A percentile compares a stretch with the other conserved stretches of the same genome.
Evolutionary conservation across 2,113 vertebrate species (phyloP).

Genomic region (Axis porcinus): DNA sequence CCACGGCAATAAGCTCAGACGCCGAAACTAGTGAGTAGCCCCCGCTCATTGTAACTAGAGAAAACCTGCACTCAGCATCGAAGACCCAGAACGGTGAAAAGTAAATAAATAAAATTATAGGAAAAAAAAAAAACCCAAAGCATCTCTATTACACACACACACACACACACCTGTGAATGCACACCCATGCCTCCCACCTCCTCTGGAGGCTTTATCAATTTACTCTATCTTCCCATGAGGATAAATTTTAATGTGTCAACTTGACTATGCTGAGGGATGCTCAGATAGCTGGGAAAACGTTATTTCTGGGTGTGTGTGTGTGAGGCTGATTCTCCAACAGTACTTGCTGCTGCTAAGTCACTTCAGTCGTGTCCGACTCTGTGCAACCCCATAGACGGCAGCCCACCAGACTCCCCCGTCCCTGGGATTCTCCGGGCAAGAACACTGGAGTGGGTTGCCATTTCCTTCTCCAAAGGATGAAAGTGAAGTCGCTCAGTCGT

Average conservation of each 20-base stretch:
- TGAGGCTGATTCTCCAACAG: neutral
- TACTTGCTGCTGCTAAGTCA: neutral
- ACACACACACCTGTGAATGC: neutral
- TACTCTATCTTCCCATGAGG: neutral
- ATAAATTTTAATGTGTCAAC: neutral
- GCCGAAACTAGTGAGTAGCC: neutral
- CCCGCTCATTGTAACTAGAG: neutral
- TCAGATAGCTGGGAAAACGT: neutral
- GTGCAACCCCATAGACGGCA: neutral
- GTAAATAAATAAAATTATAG: neutral
- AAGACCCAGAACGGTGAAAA: rapidly evolving
- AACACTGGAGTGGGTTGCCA: neutral
- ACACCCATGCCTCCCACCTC: neutral
- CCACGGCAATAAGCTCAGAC: neutral
- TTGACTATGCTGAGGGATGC: neutral
- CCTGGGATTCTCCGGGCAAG: neutral
- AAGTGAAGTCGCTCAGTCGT: rapidly evolving
- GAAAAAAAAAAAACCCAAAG: neutral
- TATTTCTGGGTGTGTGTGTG: neutral
- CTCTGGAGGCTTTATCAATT: neutral
- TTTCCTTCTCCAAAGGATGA: neutral
- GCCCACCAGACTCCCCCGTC: neutral
- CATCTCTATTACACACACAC: neutral
- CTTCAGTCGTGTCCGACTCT: rapidly evolving
- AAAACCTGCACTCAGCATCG: neutral